Evolutionary conservation across 2,113 vertebrate genomes (phyloP).

Genomic region (Aegithalos caudatus): DNA sequence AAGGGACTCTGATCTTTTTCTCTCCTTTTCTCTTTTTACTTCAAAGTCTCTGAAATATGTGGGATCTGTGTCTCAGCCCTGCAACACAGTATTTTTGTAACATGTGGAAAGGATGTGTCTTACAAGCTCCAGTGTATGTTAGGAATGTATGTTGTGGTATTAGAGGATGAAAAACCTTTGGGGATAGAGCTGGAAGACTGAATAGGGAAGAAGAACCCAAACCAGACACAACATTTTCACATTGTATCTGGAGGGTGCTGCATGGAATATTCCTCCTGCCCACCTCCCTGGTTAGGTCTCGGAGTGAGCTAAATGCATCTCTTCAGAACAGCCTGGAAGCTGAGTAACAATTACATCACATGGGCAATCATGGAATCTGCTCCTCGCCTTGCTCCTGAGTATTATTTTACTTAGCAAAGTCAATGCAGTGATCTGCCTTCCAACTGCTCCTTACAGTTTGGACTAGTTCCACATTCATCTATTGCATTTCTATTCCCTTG

Average conservation of each 20-base stretch:
- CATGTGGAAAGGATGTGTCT: background rate
- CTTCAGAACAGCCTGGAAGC: background rate
- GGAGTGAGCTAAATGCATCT: background rate
- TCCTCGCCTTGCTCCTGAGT: background rate
- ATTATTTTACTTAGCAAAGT: constrained; percentile 19
- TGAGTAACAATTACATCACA: background rate
- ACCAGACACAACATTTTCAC: background rate
- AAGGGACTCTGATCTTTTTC: background rate
- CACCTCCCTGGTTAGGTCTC: background rate
- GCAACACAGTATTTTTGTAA: background rate
- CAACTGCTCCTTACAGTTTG: background rate
- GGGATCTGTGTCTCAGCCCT: background rate
- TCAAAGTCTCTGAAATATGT: background rate
- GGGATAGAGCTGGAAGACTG: background rate
- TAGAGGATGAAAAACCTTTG: background rate
- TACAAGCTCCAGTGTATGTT: background rate
- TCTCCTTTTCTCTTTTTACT: background rate
- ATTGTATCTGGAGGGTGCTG: background rate
- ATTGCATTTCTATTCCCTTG: background rate
- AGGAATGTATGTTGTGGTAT: background rate
- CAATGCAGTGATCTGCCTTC: background rate
- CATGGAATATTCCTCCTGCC: background rate
- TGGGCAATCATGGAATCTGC: background rate
- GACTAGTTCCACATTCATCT: background rate
- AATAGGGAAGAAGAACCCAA: background rate